Evolutionary conservation across 2,888 invertebrate genomes (phyloP).

Genomic region (Gryllus longicercus): DNA sequence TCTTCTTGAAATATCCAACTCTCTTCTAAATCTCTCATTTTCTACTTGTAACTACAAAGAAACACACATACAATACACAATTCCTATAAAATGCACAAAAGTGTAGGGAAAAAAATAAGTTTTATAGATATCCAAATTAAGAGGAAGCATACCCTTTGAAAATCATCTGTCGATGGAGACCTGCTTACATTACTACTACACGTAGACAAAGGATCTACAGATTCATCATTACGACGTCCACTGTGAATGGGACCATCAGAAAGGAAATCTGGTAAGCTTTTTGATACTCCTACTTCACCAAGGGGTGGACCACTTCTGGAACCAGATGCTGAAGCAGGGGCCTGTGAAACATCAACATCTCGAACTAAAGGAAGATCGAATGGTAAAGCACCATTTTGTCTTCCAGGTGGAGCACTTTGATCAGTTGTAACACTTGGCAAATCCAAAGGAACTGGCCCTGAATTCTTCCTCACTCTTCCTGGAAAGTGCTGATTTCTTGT

Average conservation of each 20-base stretch:
- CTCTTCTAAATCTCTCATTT: conserved; percentile 54
- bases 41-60: conserved; percentile 44
- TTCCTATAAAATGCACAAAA: no score
- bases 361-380: conserved; percentile 35
- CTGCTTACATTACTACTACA: conserved; percentile 21
- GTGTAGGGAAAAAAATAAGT: no score
- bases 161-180: not conserved
- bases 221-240: conserved; percentile 37
- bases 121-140: not conserved
- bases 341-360: conserved; percentile 23
- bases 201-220: conserved; percentile 12
- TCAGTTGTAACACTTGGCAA: conserved; percentile 28
- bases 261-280: conserved; percentile 66
- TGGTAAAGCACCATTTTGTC: conserved; percentile 31
- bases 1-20: conserved; percentile 54
- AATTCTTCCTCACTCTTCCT: conserved; percentile 25
- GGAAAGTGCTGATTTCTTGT: conserved; percentile 20
- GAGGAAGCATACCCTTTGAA: not conserved
- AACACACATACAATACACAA: not conserved
- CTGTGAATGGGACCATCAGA: conserved; percentile 64
- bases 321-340: conserved; percentile 21
- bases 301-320: conserved; percentile 27
- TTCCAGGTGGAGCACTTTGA: conserved; percentile 19
- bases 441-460: conserved; percentile 32
- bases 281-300: conserved; percentile 45